These are phyloP conservation scores for Matsumurasca onukii DNA, from an alignment of 1,140 invertebrate species.

Conservation along the genomic window DNA sequence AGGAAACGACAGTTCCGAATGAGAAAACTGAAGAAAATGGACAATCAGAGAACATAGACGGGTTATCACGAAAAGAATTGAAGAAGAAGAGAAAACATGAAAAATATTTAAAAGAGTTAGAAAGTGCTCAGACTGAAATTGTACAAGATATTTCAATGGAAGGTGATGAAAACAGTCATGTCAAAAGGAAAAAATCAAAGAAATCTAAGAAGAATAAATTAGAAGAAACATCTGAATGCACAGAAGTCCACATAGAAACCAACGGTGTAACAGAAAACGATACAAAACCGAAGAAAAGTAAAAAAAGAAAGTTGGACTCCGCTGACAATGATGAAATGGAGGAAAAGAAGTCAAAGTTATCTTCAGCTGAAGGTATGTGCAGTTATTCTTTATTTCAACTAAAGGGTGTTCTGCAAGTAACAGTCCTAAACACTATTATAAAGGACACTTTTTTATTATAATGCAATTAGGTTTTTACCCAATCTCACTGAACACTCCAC, in stretches of 20 bases:
- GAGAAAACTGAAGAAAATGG: background rate
- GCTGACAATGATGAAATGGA: background rate
- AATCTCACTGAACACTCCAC: background rate
- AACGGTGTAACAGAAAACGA: too few species aligned
- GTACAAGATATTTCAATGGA: background rate
- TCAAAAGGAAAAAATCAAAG: slow-evolving; percentile 21
- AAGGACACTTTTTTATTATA: background rate
- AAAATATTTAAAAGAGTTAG: background rate
- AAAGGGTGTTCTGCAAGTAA: background rate
- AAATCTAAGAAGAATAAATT: too few species aligned
- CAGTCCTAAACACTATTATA: background rate
- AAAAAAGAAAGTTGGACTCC: too few species aligned
- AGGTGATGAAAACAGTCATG: slow-evolving; percentile 22
- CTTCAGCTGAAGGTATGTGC: background rate
- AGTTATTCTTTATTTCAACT: too few species aligned
- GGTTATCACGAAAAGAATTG: slow-evolving; percentile 14
- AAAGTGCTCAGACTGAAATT: background rate
- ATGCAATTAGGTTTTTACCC: background rate
- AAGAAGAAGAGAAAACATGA: slow-evolving; percentile 16
- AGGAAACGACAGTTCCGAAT: background rate
- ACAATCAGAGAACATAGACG: background rate
- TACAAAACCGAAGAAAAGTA: too few species aligned
- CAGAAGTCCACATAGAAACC: too few species aligned
- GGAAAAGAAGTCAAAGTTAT: slow-evolving; percentile 6
- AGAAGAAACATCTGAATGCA: too few species aligned